Conservation (phyloP, 1,140 invertebrate genomes). For the Drosophila guanche region DNA sequence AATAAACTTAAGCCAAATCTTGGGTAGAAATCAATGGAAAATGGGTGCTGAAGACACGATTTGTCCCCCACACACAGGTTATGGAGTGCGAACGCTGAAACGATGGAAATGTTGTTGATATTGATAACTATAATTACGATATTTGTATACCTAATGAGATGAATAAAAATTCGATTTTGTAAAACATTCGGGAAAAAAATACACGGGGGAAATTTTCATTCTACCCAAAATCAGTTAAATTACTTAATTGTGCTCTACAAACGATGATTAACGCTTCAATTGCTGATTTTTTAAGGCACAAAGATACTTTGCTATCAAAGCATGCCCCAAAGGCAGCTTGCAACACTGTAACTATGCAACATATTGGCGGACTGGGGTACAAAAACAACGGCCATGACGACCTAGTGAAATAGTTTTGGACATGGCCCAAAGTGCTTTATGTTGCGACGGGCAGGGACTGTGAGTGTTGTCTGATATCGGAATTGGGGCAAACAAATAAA, state of each 20-base stretch:
- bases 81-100: slow-evolving; percentile 30
- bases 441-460: slow-evolving; percentile 37
- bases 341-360: slow-evolving; percentile 34
- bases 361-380: slow-evolving; percentile 28
- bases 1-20: slow-evolving; percentile 13
- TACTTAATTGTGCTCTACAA: background rate
- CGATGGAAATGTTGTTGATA: slow-evolving; percentile 58
- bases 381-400: slow-evolving; percentile 17
- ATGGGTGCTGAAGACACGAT: slow-evolving; percentile 54
- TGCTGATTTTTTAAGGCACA: background rate
- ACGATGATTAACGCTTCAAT: slow-evolving; percentile 9
- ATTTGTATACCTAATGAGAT: slow-evolving; percentile 66
- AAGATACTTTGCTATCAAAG: slow-evolving; percentile 22
- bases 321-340: slow-evolving; percentile 2
- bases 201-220: too few relatives aligned
- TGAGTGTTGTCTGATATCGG: slow-evolving; percentile 24
- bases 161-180: slow-evolving; percentile 72
- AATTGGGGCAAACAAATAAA: slow-evolving; percentile 54
- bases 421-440: slow-evolving; percentile 35
- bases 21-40: slow-evolving; percentile 30
- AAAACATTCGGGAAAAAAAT: slow-evolving; percentile 27
- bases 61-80: slow-evolving; percentile 28
- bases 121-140: slow-evolving; percentile 62
- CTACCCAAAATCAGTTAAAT: too few relatives aligned
- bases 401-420: slow-evolving; percentile 57